Evolutionary conservation across 2,113 vertebrate genomes (phyloP).

Genomic region (Cyanocitta stelleri): DNA sequence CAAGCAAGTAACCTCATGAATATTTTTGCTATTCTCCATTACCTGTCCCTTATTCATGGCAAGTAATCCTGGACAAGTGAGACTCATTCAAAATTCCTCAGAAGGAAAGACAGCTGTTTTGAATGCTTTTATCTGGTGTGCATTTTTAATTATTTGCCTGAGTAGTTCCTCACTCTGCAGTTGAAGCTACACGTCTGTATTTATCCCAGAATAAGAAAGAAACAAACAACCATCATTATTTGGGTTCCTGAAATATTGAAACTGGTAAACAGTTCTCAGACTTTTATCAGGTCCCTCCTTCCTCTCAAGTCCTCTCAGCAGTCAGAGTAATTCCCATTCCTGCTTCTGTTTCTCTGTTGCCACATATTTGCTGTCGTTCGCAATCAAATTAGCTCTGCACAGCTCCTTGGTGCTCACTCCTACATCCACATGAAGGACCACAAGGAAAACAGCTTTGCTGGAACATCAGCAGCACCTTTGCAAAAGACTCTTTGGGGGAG

Average conservation of each 20-base stretch:
- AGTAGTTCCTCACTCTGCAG: not conserved
- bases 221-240: not conserved
- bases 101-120: not conserved
- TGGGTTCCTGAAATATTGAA: not conserved
- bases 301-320: not conserved
- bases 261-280: not conserved
- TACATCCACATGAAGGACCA: not conserved
- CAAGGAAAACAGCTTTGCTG: not conserved
- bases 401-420: accelerated
- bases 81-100: not conserved
- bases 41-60: not conserved
- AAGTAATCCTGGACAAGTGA: not conserved
- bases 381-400: not conserved
- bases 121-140: not conserved
- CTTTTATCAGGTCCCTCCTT: not conserved
- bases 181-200: not conserved
- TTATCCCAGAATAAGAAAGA: not conserved
- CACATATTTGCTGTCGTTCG: not conserved
- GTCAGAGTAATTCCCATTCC: not conserved
- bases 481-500: not conserved
- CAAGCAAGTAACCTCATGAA: not conserved
- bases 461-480: not conserved
- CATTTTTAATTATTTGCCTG: not conserved
- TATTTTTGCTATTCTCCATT: not conserved
- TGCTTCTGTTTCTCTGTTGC: not conserved